Percentiles rank a stretch among this genome's conserved stretches.
These are phyloP conservation scores for Chelmon rostratus DNA, from an alignment of 2,797 vertebrate genomes.

Conservation along the genomic window DNA sequence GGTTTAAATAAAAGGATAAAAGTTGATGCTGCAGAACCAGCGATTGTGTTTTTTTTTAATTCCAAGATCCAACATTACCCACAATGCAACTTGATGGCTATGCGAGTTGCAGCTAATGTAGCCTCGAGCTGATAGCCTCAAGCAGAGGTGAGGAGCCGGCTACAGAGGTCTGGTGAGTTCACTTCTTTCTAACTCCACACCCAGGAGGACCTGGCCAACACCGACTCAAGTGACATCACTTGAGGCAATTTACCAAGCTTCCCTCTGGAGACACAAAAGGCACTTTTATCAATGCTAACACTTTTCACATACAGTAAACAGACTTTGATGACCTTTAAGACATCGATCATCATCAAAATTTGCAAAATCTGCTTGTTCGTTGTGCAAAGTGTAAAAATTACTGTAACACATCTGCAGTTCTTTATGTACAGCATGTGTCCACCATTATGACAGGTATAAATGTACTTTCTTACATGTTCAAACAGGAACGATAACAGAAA, in stretches of 20 bases:
- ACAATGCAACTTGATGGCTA: neutral
- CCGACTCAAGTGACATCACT: slow-evolving; percentile 5
- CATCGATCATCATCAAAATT: neutral
- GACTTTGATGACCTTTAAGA: neutral
- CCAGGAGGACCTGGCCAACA: no score
- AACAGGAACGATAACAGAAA: neutral
- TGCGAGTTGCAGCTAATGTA: neutral
- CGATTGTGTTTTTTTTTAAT: neutral
- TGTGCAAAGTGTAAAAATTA: neutral
- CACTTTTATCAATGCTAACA: no score
- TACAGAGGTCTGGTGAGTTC: neutral
- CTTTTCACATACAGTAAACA: neutral
- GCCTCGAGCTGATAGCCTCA: neutral
- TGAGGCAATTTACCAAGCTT: neutral
- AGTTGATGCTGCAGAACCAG: neutral
- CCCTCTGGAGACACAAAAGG: neutral
- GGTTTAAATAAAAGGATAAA: neutral
- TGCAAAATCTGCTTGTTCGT: neutral
- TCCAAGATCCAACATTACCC: neutral
- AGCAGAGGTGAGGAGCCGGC: slow-evolving; percentile 5
- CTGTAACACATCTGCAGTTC: neutral
- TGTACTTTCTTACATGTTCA: neutral
- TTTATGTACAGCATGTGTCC: neutral
- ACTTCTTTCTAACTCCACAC: neutral
- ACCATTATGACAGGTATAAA: neutral